These are phyloP conservation scores for Sipha flava DNA, from an alignment of 1,140 invertebrate genomes.

Conservation along the genomic window DNA sequence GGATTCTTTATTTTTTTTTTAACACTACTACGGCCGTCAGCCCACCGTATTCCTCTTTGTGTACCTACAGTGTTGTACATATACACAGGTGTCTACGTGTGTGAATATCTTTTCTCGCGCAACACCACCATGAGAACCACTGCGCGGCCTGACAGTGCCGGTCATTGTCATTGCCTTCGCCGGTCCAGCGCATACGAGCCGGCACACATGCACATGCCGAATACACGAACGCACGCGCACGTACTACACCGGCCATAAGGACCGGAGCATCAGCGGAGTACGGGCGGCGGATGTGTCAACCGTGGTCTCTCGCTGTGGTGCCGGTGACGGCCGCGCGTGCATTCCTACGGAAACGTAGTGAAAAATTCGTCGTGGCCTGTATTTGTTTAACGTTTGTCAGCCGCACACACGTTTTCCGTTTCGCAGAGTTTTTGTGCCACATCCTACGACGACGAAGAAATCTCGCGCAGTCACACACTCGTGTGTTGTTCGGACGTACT, in stretches of 20 bases:
- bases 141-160: background rate
- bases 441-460: background rate
- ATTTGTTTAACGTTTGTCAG: background rate
- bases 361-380: background rate
- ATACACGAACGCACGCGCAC: too few species aligned
- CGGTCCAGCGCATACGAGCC: background rate
- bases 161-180: background rate
- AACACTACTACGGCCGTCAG: background rate
- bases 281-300: conserved; percentile 7
- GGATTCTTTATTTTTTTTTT: background rate
- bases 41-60: background rate
- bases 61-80: background rate
- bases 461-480: background rate
- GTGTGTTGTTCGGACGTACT: background rate
- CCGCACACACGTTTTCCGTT: background rate
- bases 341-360: background rate
- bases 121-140: background rate
- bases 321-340: background rate
- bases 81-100: background rate
- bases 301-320: background rate
- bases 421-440: background rate
- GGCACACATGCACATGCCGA: background rate
- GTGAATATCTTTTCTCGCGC: too few species aligned
- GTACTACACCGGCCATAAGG: too few species aligned
- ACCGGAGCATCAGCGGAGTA: background rate